These are phyloP conservation scores for Artibeus jamaicensis DNA, from an alignment of 2,797 vertebrate genomes.

Conservation along the genomic window DNA sequence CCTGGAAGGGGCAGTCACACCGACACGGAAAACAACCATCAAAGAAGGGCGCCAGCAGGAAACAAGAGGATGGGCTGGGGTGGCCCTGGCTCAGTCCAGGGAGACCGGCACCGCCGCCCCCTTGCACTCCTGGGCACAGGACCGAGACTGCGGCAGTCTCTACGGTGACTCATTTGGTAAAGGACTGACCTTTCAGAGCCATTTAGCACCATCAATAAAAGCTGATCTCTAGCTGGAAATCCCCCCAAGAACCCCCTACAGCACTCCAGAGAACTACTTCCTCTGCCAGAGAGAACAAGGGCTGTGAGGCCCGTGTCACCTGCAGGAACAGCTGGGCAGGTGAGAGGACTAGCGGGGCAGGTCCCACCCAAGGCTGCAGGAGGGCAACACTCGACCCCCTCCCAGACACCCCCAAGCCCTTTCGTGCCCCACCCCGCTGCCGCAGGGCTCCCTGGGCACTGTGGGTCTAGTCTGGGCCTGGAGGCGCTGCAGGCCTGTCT, in stretches of 20 bases:
- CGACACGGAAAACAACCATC: background rate
- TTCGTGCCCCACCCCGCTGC: background rate
- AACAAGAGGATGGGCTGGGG: background rate
- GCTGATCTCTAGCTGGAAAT: slow-evolving; percentile 19
- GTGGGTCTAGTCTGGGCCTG: background rate
- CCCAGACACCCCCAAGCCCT: background rate
- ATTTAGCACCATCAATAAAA: background rate
- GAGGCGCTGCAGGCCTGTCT: background rate
- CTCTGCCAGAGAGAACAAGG: background rate
- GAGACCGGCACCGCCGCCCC: background rate
- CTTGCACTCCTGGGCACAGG: background rate
- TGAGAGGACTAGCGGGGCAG: background rate
- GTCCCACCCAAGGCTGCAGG: background rate
- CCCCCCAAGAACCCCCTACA: background rate
- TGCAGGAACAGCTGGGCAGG: background rate
- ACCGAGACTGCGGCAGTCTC: background rate
- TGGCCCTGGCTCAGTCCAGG: background rate
- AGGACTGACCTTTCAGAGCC: background rate
- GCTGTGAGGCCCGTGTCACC: background rate
- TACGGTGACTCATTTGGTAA: background rate
- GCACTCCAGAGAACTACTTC: background rate
- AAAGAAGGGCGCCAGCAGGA: background rate
- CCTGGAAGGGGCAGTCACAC: background rate
- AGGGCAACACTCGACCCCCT: rapidly evolving
- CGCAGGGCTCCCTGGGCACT: no score